phyloP scores from a whole-genome alignment of 1,140 invertebrate genomes.

The Temnothorax nylanderi region DNA sequence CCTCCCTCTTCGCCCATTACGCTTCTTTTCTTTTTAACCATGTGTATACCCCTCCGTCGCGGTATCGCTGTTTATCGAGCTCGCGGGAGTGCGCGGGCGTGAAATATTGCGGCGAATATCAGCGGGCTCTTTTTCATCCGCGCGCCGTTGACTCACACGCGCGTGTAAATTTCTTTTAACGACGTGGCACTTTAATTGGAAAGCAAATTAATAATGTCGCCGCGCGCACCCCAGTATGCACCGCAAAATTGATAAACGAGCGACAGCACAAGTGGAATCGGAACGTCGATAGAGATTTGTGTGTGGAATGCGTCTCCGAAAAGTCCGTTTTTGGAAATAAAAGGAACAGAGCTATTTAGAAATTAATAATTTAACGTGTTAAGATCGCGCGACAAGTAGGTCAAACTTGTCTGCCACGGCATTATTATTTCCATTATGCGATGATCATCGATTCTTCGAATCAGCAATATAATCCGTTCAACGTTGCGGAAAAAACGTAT shows the following conservation, averaged over 20 bases:
- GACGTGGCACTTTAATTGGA: conserved; percentile 58
- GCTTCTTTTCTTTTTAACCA: background rate
- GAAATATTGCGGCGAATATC: conserved; percentile 68
- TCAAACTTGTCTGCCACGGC: background rate
- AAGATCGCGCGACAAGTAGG: background rate
- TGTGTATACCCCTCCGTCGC: background rate
- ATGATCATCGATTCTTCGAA: background rate
- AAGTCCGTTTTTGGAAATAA: background rate
- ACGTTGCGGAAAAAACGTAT: background rate
- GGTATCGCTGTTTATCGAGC: conserved; percentile 48
- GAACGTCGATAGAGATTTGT: background rate
- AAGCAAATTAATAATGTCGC: conserved; percentile 59
- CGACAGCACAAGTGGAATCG: background rate
- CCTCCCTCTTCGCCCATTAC: background rate
- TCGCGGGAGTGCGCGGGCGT: conserved; percentile 1
- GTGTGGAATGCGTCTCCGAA: background rate
- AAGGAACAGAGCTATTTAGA: background rate
- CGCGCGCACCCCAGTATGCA: background rate
- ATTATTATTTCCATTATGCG: background rate
- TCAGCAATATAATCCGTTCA: background rate
- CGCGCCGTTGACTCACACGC: background rate
- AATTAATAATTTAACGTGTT: background rate
- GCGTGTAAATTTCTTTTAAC: conserved; percentile 57
- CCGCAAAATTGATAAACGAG: conserved; percentile 44
- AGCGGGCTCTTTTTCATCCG: conserved; percentile 59